Evolutionary conservation across 2,113 vertebrate genomes (phyloP), one percentile per base, ranked within the genome.

Genomic region (Siniperca knerii): DNA sequence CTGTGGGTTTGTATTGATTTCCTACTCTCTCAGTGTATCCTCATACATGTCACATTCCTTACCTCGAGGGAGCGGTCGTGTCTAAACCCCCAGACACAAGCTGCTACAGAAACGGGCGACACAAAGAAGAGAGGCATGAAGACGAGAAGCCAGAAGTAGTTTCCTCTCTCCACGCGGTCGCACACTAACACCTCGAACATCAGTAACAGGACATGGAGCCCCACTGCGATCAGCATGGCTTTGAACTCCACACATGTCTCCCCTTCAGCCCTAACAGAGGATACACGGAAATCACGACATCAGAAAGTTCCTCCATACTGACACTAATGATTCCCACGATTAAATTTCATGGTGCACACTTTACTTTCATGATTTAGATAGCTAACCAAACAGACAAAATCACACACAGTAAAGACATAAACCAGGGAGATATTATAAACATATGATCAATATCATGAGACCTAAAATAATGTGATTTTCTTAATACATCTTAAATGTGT

Each of bases 241-340:
- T 99, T 99, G 87, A 99, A 99, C 92, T 99, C 98, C 94, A 99
- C 98, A 73, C 98, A 99, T 0, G 98, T 99, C 96, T 99, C 98
- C 52, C 98, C 98, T 95, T 99, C 98, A 3, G 91, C 89, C 81
- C 93, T 93, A 0, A 23, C 0, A 4, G 50, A 60, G n/a, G 12
- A 67, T 0, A 50, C 8, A 54, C 0, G 0, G 0, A 4, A 6
- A 21, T 18, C 1, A 2, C 4, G 6, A 69, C 64, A 40, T 25
- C 6, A 48, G 25, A 48, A 20, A 12, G 25, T 8, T 44, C 8
- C 37, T 52, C 15, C 44, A 65, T 2, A 21, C 15, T 3, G 8
- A 54, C 18, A 18, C 40, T 4, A 15, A 46, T 7, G 48, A 20
- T 33, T 61, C 48, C 18, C 11, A 8, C 1, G 0, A 18, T 42